Evolutionary conservation across 2,113 vertebrate species (phyloP), one percentile per base, ranked within the genome.

Genomic region (Alaudala cheleensis): DNA sequence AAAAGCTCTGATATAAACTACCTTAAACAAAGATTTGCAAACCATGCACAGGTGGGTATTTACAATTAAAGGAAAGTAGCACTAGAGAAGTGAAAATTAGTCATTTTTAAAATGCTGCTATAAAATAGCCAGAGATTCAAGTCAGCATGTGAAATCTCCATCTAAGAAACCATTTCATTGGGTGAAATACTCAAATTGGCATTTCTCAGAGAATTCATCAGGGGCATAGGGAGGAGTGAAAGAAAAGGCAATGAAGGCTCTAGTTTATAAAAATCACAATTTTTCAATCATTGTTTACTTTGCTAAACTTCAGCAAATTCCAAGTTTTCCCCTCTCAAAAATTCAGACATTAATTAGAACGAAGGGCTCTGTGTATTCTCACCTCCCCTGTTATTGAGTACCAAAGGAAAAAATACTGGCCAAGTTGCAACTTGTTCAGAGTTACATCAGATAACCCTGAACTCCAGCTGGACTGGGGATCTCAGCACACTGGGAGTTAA

Each of bases 21-120:
- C 42, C 67, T 74, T 77, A 73, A 88, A 89, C 53, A 82, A 69
- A 79, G 50, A 86, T 51, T 23, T 77, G 80, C 72, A 83, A 78
- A 83, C 58, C 93, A 96, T 95, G 92, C 88, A 94, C 12, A 67
- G 56, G 66, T 80, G 62, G 84, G 21, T 2, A 70, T 61, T 80
- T n/a, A 91, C 37, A 81, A 54, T 24, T 78, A 77, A 83, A 92
- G 60, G 39, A 50, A 91, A 95, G 54, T 10, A 91, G 70, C 4
- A 4, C 57, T 91, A 83, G 5, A 86, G 18, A 51, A 86, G 28
- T 54, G 42, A 94, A 86, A 86, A 77, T 18, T 37, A 71, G 62
- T 79, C 0, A n/a, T 58, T 94, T 87, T 23, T 3, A 58, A 80
- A 88, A 88, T 40, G 29, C 26, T 82, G 61, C 53, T 61, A 25